Conservation (phyloP, 2,113 vertebrate species). For the Cochlearius cochlearius region DNA sequence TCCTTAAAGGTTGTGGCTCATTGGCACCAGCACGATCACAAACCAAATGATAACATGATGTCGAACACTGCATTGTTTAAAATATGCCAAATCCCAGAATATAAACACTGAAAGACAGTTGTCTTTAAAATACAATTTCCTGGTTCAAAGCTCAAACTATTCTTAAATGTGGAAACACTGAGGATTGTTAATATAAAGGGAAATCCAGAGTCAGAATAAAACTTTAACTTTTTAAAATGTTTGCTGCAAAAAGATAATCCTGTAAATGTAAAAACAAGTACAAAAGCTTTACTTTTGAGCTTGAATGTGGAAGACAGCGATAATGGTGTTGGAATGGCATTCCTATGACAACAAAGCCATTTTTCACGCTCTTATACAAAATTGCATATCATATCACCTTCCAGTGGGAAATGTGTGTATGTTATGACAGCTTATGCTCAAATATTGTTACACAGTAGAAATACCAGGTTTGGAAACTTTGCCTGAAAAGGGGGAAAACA, state of each 20-base stretch:
- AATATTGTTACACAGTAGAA: background rate
- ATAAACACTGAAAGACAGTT: background rate
- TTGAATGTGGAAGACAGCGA: background rate
- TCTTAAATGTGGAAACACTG: background rate
- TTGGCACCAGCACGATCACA: background rate
- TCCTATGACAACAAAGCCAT: background rate
- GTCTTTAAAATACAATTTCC: background rate
- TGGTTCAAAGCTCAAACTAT: background rate
- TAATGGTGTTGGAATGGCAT: background rate
- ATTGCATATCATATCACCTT: background rate
- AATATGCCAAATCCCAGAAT: background rate
- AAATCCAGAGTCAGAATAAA: conserved; percentile 22
- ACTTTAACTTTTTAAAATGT: background rate
- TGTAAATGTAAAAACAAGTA: conserved; percentile 18
- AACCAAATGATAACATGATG: background rate
- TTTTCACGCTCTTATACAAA: conserved; percentile 35
- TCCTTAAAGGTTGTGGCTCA: background rate
- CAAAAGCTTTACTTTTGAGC: background rate
- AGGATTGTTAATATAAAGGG: background rate
- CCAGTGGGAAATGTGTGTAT: background rate
- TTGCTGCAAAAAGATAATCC: background rate
- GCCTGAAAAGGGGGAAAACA: background rate
- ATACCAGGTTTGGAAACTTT: background rate
- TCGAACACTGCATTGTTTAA: background rate
- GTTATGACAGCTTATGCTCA: background rate